These are phyloP conservation scores for Lanius ludovicianus DNA, from an alignment of 2,113 vertebrate species.

Conservation along the genomic window DNA sequence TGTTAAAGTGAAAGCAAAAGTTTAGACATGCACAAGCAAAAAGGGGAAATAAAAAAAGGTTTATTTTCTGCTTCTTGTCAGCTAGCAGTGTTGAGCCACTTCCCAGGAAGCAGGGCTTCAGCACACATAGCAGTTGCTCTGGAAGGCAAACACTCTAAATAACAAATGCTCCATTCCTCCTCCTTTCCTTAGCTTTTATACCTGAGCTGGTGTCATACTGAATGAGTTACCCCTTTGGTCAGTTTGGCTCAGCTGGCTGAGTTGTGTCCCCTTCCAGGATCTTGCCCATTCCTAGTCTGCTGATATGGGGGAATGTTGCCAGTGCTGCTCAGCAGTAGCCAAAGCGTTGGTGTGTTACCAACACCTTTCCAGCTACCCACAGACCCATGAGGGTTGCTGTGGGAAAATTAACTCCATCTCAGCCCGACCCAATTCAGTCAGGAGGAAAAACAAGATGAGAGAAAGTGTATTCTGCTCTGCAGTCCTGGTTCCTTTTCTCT, in stretches of 20 bases:
- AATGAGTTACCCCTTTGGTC: neutral
- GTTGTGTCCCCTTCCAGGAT: neutral
- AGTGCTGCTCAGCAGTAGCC: neutral
- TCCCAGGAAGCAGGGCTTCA: accelerated
- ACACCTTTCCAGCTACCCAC: neutral
- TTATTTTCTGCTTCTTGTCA: neutral
- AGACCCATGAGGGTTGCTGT: neutral
- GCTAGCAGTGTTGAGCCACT: neutral
- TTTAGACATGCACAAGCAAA: neutral
- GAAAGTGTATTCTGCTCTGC: neutral
- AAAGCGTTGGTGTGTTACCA: neutral
- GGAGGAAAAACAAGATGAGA: neutral
- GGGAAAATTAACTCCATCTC: neutral
- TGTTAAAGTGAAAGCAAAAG: neutral
- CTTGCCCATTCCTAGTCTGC: neutral
- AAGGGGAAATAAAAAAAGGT: too few species aligned
- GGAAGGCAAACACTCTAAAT: neutral
- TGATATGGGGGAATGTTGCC: neutral
- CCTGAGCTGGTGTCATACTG: neutral
- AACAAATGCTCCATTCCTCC: neutral
- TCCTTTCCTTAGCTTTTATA: neutral
- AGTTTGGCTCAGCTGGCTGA: neutral
- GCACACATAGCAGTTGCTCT: accelerated
- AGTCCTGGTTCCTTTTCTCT: neutral
- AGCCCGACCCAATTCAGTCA: neutral